Base-by-base conservation (phyloP, 1,140 invertebrate genomes). In the Pristionchus pacificus region DNA sequence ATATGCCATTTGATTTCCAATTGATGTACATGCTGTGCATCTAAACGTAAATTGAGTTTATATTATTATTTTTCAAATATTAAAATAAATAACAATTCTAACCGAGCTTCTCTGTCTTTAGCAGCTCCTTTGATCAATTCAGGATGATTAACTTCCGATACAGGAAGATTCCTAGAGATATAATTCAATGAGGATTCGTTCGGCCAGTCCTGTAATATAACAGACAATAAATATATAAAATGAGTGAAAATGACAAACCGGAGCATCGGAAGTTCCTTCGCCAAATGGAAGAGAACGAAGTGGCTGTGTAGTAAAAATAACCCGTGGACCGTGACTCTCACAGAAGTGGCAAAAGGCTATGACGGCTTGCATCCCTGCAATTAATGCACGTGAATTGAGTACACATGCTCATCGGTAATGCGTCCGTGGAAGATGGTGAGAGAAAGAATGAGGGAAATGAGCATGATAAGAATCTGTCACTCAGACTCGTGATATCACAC, bases 271-370 rank as follows among this genome's bases (percentile, higher is more conserved):
- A 55, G 57, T 6, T 32, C 29, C 57, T 73, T 25, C 58, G 28
- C 71, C 57, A 30, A 49, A 55, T 28, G 29, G 14, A 58, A 65
- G n/a, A 32, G 60, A 32, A 25, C 65, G 63, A 33, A 76, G 58
- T 31, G 75, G 75, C 29, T 76, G 75, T 27, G 68, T 76, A 1
- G 68, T 70, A 38, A 68, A 61, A 25, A 76, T 62, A n/a, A 76
- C 65, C 60, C 73, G 38, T 25, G 75, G 75, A 2, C 75, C 75
- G 58, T 76, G 75, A 19, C 60, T 75, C 38, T 76, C 75, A 58
- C 75, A 76, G 38, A 76, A 76, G 24, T 76, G 75, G 30, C 75
- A 76, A n/a, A 76, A 61, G 14, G 75, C 75, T 13, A 75, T 59
- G 14, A 76, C 74, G 55, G 75, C 74, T 61, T 76, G 67, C 75